These are phyloP conservation scores for Calephelis perditalis DNA, from an alignment of 2,888 invertebrate species.

Conservation along the genomic window DNA sequence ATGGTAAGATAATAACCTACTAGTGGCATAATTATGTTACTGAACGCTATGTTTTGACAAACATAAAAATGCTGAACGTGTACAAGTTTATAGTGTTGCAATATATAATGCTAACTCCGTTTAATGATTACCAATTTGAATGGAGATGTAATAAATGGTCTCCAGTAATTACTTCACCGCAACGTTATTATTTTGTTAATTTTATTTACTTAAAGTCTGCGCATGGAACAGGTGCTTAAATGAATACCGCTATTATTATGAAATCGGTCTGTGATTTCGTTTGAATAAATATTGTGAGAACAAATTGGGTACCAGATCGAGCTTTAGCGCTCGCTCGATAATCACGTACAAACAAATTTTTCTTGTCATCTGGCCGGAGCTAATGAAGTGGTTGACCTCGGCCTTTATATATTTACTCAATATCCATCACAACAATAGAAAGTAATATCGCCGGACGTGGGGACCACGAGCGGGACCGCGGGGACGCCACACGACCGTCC, in stretches of 20 bases:
- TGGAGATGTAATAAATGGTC: conserved; percentile 9
- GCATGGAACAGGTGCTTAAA: conserved; percentile 31
- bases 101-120: background rate
- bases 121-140: conserved; percentile 10
- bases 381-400: conserved; percentile 47
- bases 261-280: conserved; percentile 20
- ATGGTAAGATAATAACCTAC: conserved; percentile 26
- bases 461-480: background rate
- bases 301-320: conserved; percentile 21
- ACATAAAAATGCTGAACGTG: conserved; percentile 10
- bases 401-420: conserved; percentile 37
- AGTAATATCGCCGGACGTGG: conserved; percentile 46
- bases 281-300: conserved; percentile 13
- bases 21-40: conserved; percentile 14
- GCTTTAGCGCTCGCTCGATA: conserved; percentile 24
- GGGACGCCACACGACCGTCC: conserved; percentile 20
- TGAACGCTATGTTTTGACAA: conserved; percentile 13
- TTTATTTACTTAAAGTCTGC: conserved; percentile 11
- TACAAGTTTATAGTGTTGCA: conserved; percentile 2
- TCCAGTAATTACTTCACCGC: background rate
- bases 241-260: conserved; percentile 14
- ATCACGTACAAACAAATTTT: conserved; percentile 30
- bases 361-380: conserved; percentile 30
- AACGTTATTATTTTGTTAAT: conserved; percentile 9
- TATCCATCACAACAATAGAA: conserved; percentile 51